Evolutionary conservation across 2,888 invertebrate genomes (phyloP).

Genomic region (Tubulanus polymorphus): DNA sequence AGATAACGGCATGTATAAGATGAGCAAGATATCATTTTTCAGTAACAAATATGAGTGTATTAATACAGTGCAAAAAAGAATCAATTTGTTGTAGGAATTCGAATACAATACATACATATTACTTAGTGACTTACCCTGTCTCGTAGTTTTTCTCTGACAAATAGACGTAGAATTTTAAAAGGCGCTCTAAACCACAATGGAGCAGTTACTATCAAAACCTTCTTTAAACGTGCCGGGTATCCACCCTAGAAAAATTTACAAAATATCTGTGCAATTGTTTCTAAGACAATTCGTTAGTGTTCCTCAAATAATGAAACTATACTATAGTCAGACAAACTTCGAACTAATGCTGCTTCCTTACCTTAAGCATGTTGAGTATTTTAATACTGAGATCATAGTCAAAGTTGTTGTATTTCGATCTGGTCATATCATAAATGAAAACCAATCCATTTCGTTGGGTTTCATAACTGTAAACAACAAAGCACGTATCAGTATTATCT

Average conservation of each 20-base stretch:
- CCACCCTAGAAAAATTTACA: constrained; percentile 70
- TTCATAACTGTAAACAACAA: constrained; percentile 60
- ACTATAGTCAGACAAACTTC: too few relatives aligned
- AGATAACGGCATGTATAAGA: too few relatives aligned
- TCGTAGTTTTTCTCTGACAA: constrained; percentile 90
- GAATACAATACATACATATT: too few relatives aligned
- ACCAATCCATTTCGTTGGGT: constrained; percentile 93
- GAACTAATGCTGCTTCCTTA: constrained; percentile 62
- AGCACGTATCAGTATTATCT: too few relatives aligned
- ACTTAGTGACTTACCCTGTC: constrained; percentile 80
- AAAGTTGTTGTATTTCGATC: constrained; percentile 95
- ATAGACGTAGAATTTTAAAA: constrained; percentile 88
- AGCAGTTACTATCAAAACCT: constrained; percentile 91
- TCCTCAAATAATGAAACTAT: too few relatives aligned
- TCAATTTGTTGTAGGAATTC: too few relatives aligned
- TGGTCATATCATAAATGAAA: constrained; percentile 98
- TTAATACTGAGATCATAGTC: constrained; percentile 97
- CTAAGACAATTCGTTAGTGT: too few relatives aligned
- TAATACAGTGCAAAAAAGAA: too few relatives aligned
- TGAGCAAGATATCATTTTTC: too few relatives aligned
- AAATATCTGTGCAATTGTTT: too few relatives aligned
- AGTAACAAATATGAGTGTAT: too few relatives aligned
- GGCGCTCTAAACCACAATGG: constrained; percentile 98
- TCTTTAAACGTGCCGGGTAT: constrained; percentile 94
- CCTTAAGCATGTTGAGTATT: constrained; percentile 92